Conservation (phyloP, 1,140 invertebrate genomes). For the Frieseomelitta varia region DNA sequence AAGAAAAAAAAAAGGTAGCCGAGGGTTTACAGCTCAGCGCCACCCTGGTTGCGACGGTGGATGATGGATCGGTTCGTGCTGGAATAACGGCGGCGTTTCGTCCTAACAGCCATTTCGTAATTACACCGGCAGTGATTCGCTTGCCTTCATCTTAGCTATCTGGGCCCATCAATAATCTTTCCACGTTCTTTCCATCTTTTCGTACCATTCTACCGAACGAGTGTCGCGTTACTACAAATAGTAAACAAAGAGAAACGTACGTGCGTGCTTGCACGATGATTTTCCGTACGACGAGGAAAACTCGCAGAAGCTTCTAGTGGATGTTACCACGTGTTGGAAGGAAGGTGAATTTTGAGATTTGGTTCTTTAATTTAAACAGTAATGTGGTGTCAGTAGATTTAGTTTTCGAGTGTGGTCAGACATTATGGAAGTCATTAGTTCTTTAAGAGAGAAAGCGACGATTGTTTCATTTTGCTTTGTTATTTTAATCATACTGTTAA, state of each 20-base stretch:
- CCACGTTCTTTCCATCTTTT: conserved; percentile 49
- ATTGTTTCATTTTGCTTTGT: too few species aligned
- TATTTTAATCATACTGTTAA: too few species aligned
- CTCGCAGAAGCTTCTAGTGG: not conserved
- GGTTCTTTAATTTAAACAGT: not conserved
- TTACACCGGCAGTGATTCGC: conserved; percentile 79
- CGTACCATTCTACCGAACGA: not conserved
- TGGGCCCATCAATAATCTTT: conserved; percentile 78
- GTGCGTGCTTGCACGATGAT: not conserved
- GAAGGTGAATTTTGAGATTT: not conserved
- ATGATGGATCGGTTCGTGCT: conserved; percentile 76
- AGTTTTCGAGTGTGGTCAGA: not conserved
- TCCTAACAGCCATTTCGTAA: conserved; percentile 80
- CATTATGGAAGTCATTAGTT: too few species aligned
- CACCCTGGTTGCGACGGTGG: conserved; percentile 65
- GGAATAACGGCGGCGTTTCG: conserved; percentile 67
- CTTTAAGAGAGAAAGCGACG: too few species aligned
- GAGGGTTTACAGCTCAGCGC: conserved; percentile 50
- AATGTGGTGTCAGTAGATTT: not conserved
- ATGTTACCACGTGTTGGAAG: not conserved
- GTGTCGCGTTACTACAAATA: not conserved
- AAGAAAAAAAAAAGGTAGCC: conserved; percentile 29
- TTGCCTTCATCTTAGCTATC: conserved; percentile 77
- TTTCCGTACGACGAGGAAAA: not conserved
- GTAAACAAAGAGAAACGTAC: too few species aligned